A percentile compares a stretch with the other conserved stretches of the same genome.
These are phyloP conservation scores for Micromussa lordhowensis DNA, from an alignment of 92 coral and sea anemone species.

Conservation along the genomic window DNA sequence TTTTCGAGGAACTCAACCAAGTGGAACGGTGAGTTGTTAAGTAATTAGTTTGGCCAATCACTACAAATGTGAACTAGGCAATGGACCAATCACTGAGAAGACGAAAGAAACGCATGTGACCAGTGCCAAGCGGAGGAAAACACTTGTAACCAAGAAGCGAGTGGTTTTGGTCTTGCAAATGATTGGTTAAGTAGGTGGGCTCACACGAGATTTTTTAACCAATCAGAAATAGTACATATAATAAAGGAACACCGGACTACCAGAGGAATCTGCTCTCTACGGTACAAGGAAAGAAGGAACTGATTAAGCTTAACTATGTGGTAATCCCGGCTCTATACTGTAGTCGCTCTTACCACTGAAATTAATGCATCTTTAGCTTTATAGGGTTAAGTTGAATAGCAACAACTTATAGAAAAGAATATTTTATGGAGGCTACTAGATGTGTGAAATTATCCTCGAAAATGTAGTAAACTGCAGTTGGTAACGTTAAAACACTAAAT, in stretches of 20 bases:
- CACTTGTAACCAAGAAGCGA: not conserved
- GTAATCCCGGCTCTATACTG: too few species aligned
- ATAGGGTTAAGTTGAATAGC: too few species aligned
- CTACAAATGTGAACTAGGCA: not conserved
- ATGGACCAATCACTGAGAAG: not conserved
- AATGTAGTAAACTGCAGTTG: not conserved
- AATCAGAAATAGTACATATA: too few species aligned
- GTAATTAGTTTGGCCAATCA: not conserved
- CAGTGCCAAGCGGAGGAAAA: not conserved
- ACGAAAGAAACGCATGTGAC: not conserved
- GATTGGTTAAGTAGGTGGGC: not conserved
- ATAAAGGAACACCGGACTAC: too few species aligned
- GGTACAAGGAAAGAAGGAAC: too few species aligned
- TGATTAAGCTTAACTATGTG: too few species aligned
- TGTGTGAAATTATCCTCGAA: not conserved
- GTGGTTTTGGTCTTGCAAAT: not conserved
- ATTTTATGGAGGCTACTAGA: not conserved
- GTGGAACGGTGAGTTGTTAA: constrained; percentile 76
- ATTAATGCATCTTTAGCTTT: too few species aligned
- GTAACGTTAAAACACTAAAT: not conserved
- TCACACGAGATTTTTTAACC: not conserved
- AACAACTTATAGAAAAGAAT: too few species aligned
- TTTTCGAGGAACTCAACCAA: constrained; percentile 80
- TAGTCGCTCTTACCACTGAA: not conserved
- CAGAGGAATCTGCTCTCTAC: not conserved